A percentile compares a stretch with the other conserved stretches of the same genome.
These are phyloP conservation scores for Drosophila setosimentum DNA, from an alignment of 2,888 invertebrate genomes.

Conservation along the genomic window DNA sequence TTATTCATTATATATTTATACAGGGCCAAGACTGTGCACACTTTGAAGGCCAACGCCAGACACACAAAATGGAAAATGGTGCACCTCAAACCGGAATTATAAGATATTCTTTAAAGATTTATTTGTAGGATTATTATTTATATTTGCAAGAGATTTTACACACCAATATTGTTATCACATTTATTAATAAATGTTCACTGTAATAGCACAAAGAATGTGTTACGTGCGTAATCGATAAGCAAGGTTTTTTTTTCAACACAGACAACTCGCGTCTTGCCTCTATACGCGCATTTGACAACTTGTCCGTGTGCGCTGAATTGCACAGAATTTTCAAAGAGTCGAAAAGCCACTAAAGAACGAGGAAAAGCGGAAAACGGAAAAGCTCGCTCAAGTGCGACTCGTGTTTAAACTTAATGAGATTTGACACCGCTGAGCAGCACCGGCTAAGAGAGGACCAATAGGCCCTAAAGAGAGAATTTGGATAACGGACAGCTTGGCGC, in stretches of 20 bases:
- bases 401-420: slow-evolving; percentile 68
- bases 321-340: slow-evolving; percentile 47
- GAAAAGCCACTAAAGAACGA: slow-evolving; percentile 54
- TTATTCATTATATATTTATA: slow-evolving; percentile 40
- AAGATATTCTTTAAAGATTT: neutral
- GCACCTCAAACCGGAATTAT: neutral
- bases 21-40: slow-evolving; percentile 52
- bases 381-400: slow-evolving; percentile 77
- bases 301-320: slow-evolving; percentile 27
- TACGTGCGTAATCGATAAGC: slow-evolving; percentile 80
- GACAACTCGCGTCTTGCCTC: slow-evolving; percentile 69
- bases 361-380: slow-evolving; percentile 70
- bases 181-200: slow-evolving; percentile 30
- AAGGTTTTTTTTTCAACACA: slow-evolving; percentile 53
- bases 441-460: slow-evolving; percentile 36
- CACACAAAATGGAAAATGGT: slow-evolving; percentile 20
- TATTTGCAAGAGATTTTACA: neutral
- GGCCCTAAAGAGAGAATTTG: slow-evolving; percentile 23
- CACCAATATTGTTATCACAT: slow-evolving; percentile 45
- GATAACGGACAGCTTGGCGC: slow-evolving; percentile 33
- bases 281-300: slow-evolving; percentile 73
- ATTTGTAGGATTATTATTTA: neutral
- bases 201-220: slow-evolving; percentile 44
- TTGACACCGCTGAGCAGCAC: slow-evolving; percentile 55
- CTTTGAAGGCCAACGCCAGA: slow-evolving; percentile 72